Percentiles rank a stretch among this genome's conserved stretches.
phyloP scores from a whole-genome alignment of 64 coral and sea anemone species.

The Catalaphyllia jardinei region DNA sequence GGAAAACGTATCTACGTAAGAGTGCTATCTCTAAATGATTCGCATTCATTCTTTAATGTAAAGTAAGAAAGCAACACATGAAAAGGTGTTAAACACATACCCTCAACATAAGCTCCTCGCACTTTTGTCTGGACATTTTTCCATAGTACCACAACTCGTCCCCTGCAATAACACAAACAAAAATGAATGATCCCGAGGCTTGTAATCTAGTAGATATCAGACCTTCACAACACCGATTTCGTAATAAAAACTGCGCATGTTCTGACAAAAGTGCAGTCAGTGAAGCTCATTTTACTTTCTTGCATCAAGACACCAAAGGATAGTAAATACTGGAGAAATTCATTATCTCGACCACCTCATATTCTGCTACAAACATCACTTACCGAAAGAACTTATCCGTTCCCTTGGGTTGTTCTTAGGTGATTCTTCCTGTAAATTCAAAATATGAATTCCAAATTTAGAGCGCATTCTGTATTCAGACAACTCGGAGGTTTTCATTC shows the following conservation, averaged over 20 bases:
- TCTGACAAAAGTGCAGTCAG: too few species aligned
- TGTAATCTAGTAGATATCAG: neutral
- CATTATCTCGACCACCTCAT: neutral
- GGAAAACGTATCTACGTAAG: too few species aligned
- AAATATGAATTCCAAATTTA: neutral
- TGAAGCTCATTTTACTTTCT: too few species aligned
- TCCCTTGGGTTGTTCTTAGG: neutral
- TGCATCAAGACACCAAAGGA: too few species aligned
- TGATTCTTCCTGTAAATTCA: neutral
- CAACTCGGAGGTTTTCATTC: too few species aligned
- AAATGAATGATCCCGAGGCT: neutral
- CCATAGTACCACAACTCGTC: conserved; percentile 64
- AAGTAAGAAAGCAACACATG: too few species aligned
- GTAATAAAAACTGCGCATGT: neutral
- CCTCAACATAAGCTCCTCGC: conserved; percentile 70
- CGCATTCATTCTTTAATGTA: too few species aligned
- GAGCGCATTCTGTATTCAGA: too few species aligned
- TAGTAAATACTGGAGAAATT: too few species aligned
- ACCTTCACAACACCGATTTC: neutral
- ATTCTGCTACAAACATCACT: neutral
- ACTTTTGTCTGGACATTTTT: conserved; percentile 69
- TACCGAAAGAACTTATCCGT: conserved; percentile 33
- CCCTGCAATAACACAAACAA: conserved; percentile 2
- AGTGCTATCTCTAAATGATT: too few species aligned
- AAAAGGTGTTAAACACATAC: conserved; percentile 4